Percentiles rank a stretch among this genome's conserved stretches.
phyloP scores from a whole-genome alignment of 1,140 invertebrate species.

The Pteromalus puparum region DNA sequence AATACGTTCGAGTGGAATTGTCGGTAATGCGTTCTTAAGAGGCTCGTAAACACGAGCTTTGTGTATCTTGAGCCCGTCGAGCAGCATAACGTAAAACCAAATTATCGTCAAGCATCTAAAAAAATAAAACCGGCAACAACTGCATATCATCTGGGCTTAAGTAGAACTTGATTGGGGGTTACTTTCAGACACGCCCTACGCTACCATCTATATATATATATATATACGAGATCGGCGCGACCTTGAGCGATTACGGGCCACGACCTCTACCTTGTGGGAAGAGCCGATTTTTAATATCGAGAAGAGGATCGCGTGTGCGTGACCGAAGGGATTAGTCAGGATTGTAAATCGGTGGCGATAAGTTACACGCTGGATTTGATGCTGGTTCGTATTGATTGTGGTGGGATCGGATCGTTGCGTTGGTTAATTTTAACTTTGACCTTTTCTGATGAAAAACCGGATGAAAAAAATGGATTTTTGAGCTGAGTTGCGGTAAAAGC shows the following conservation, averaged over 20 bases:
- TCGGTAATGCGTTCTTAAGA: not conserved
- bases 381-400: too few relatives aligned
- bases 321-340: not conserved
- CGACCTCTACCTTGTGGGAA: not conserved
- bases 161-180: constrained; percentile 58
- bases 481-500: too few relatives aligned
- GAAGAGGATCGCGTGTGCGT: not conserved
- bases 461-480: too few relatives aligned
- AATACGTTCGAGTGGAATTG: not conserved
- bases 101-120: too few relatives aligned
- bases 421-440: too few relatives aligned
- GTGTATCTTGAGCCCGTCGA: not conserved
- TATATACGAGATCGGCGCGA: not conserved
- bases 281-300: constrained; percentile 7
- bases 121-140: too few relatives aligned
- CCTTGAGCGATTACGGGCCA: constrained; percentile 32
- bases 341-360: not conserved
- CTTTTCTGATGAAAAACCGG: too few relatives aligned
- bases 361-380: too few relatives aligned
- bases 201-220: too few relatives aligned
- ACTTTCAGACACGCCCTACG: constrained; percentile 49
- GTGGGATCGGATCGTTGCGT: too few relatives aligned
- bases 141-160: constrained; percentile 44
- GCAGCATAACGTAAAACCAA: too few relatives aligned
- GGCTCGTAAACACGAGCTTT: not conserved